Conservation (phyloP, 2,797 vertebrate species). For the Tragelaphus oryx region DNA sequence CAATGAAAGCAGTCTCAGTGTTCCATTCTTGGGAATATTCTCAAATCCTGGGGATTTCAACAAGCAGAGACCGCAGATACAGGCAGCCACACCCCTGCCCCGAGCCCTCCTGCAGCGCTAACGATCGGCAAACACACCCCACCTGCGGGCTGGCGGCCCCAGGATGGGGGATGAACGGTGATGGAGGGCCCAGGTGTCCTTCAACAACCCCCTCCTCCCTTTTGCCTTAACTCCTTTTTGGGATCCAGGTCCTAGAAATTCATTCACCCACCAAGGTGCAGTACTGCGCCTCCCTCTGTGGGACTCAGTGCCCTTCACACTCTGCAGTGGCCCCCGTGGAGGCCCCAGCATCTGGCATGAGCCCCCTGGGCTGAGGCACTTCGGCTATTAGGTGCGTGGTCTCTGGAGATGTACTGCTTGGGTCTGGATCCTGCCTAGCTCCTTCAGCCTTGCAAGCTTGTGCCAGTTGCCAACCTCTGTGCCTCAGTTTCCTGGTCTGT, state of each 20-base stretch:
- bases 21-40: neutral
- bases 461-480: neutral
- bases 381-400: accelerated
- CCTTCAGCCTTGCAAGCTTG: neutral
- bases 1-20: neutral
- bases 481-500: neutral
- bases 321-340: neutral
- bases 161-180: neutral
- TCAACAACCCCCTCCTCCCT: too few species aligned
- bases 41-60: neutral
- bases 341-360: too few species aligned
- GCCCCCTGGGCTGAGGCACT: accelerated
- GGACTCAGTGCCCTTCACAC: accelerated
- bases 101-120: accelerated
- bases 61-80: accelerated
- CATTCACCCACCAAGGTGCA: accelerated
- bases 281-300: accelerated
- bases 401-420: neutral
- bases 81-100: neutral
- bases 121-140: neutral
- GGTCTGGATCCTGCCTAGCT: neutral
- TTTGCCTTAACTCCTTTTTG: neutral
- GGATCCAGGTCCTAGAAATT: neutral
- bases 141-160: neutral
- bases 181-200: neutral